phyloP scores from a whole-genome alignment of 2,888 invertebrate genomes.

The Eueremaeus valkanovi region DNA sequence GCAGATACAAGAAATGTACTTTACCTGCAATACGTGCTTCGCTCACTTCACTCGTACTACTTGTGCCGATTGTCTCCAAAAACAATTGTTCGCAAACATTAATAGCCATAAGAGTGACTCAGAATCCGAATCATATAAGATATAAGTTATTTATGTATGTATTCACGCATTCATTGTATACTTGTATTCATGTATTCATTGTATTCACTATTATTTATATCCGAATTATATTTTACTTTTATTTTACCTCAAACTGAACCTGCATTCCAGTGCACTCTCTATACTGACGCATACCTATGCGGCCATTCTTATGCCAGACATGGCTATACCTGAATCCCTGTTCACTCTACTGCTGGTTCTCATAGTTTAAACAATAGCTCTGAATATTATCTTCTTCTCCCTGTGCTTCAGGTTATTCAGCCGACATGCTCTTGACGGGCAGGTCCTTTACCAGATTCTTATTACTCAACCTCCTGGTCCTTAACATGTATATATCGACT shows the following conservation, averaged over 20 bases:
- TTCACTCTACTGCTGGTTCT: not conserved
- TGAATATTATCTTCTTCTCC: conserved; percentile 28
- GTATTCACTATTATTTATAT: no score
- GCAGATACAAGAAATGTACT: no score
- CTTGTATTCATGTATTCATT: no score
- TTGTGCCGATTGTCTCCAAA: no score
- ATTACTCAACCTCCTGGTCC: conserved; percentile 35
- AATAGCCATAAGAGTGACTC: not conserved
- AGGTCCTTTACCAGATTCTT: conserved; percentile 29
- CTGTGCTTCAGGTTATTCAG: conserved; percentile 20
- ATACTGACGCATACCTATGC: not conserved
- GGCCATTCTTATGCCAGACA: conserved; percentile 4
- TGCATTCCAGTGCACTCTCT: conserved; percentile 12
- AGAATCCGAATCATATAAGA: not conserved
- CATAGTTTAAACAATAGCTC: conserved; percentile 8
- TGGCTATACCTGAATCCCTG: not conserved
- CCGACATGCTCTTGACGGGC: conserved; percentile 36
- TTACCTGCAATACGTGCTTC: no score
- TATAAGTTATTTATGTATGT: conserved; percentile 6
- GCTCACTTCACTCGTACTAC: no score
- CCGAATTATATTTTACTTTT: not conserved
- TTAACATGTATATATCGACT: conserved; percentile 11
- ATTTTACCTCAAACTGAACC: not conserved
- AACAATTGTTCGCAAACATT: no score
- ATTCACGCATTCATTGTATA: no score